Base-by-base conservation (phyloP, 2,888 invertebrate genomes). In the Eurytoma californica region DNA sequence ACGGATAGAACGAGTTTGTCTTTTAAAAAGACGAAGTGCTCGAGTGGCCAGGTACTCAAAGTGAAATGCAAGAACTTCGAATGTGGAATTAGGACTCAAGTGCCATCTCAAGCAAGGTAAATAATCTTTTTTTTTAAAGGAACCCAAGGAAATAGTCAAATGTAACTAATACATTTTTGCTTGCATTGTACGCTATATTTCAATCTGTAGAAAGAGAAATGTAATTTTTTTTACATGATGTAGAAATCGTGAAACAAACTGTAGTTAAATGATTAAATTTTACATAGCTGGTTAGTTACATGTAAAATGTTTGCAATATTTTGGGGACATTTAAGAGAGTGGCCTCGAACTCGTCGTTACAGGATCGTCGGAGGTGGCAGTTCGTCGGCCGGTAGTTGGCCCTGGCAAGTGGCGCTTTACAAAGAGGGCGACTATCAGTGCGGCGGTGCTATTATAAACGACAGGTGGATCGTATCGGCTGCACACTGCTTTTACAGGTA, bases 391-490 rank as follows among this genome's bases (percentile, higher is more conserved):
- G 95, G 95, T 83, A 94, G 95, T 47, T 95, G 95, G 95, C 96
- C 96, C 3, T 96, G 95, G 95, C 95, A 95, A 91, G 95, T 95
- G n/a, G 96, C 95, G 55, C 92, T 96, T 28, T 96, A 96, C 91
- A 94, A 95, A 86, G 95, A 96, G 90, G 96, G 96, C 0, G 95
- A 95, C 90, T 95, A 95, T 91, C 95, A 95, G 90, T 96, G 96
- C 88, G 95, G 95, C 24, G 96, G 94, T 24, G 95, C 95, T 2
- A 92, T 96, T 65, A 92, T 96, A 82, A 92, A 93, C 16, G 92
- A 93, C 77, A 92, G 92, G 85, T 96, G 95, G 95, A 92, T 96
- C 69, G 91, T 96, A 7, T 95, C 95, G 0, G 95, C 96, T 63
- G 95, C 95, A 57, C 96, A 96, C 88, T 96, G 96, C 86, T 96